These are phyloP conservation scores for Teleogryllus occipitalis DNA, from an alignment of 1,140 invertebrate species.

Conservation along the genomic window DNA sequence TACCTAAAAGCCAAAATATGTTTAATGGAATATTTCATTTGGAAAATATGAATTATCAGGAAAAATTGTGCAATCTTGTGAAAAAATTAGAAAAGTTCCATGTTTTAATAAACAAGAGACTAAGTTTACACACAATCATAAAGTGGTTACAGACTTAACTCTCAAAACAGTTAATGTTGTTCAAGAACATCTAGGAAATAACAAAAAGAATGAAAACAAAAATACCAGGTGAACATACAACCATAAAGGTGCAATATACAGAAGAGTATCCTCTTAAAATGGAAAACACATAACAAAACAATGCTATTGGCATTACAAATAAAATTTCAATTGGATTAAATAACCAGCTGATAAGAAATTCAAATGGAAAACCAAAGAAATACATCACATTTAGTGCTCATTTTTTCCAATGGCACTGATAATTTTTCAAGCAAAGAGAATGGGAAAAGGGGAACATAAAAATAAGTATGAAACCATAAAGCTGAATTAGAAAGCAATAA, in stretches of 20 bases:
- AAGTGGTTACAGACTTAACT: background rate
- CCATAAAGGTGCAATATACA: background rate
- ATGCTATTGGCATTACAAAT: no score
- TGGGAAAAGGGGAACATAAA: background rate
- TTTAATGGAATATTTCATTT: no score
- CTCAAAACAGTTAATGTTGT: background rate
- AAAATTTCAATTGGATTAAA: no score
- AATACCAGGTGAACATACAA: background rate
- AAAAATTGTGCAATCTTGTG: background rate
- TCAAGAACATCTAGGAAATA: background rate
- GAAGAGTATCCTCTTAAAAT: background rate
- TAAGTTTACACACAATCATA: background rate
- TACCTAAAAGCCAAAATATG: constrained; percentile 46
- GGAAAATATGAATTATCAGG: background rate
- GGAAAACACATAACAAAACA: background rate
- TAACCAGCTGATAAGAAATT: no score
- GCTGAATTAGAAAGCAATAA: background rate
- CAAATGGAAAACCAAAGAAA: no score
- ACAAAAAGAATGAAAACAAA: background rate
- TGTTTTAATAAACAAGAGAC: background rate
- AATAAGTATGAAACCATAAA: background rate
- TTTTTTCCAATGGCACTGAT: no score
- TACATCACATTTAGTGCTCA: no score
- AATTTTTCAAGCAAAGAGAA: no score
- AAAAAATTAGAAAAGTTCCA: constrained; percentile 4